These are phyloP conservation scores for Diogma glabrata DNA, from an alignment of 2,888 invertebrate species.

Conservation along the genomic window DNA sequence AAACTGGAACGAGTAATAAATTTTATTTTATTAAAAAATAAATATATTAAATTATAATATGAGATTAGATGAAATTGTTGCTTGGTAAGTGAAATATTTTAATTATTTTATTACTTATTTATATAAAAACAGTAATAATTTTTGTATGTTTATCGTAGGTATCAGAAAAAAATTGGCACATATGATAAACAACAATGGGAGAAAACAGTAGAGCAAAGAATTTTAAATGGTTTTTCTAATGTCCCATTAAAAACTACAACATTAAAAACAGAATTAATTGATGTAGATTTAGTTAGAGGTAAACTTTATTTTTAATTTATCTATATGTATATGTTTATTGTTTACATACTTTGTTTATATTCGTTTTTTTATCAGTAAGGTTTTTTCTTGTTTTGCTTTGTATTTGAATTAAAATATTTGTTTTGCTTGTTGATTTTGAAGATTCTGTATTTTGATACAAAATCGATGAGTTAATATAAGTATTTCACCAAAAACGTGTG, in stretches of 20 bases:
- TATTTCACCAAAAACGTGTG: too few relatives aligned
- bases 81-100: constrained; percentile 27
- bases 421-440: too few relatives aligned
- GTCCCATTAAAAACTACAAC: constrained; percentile 66
- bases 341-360: background rate
- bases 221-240: constrained; percentile 73
- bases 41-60: too few relatives aligned
- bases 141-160: constrained; percentile 44
- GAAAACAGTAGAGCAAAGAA: constrained; percentile 84
- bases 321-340: constrained; percentile 21
- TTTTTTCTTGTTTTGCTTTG: background rate
- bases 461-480: too few relatives aligned
- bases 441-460: too few relatives aligned
- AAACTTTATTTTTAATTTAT: too few relatives aligned
- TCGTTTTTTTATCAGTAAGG: background rate
- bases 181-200: constrained; percentile 98
- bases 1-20: too few relatives aligned
- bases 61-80: constrained; percentile 38
- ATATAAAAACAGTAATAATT: background rate
- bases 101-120: background rate
- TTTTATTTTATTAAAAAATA: too few relatives aligned
- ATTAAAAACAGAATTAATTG: constrained; percentile 84
- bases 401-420: too few relatives aligned
- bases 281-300: constrained; percentile 94
- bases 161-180: constrained; percentile 90